These are phyloP conservation scores for Schizopygopsis malacanthus DNA, from an alignment of 2,797 vertebrate species.

Conservation along the genomic window DNA sequence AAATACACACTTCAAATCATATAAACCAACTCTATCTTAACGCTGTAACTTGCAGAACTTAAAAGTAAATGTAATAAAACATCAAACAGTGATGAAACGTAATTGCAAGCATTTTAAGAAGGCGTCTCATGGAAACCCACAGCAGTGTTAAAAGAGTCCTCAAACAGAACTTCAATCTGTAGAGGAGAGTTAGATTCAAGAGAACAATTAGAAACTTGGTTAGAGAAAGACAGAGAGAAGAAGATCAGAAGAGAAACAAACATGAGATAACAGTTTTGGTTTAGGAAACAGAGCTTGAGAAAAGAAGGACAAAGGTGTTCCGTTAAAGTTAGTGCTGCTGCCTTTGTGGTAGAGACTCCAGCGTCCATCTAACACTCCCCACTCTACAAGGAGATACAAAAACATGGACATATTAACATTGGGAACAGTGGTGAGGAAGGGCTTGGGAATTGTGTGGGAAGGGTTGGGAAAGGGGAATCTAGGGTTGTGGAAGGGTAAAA, in stretches of 20 bases:
- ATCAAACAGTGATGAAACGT: background rate
- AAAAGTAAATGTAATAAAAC: background rate
- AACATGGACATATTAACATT: slow-evolving; percentile 78
- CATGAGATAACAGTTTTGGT: slow-evolving; percentile 42
- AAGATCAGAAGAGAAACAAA: slow-evolving; percentile 47
- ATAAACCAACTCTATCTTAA: background rate
- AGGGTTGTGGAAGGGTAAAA: background rate
- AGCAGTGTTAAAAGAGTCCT: slow-evolving; percentile 60
- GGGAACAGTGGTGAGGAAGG: slow-evolving; percentile 62
- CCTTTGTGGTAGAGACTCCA: slow-evolving; percentile 76
- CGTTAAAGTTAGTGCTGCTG: slow-evolving; percentile 75
- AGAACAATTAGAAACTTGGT: slow-evolving; percentile 44
- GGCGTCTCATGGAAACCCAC: slow-evolving; percentile 72
- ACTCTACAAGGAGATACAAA: slow-evolving; percentile 83
- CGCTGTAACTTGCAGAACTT: background rate
- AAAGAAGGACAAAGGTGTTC: slow-evolving; percentile 64
- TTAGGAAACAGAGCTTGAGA: slow-evolving; percentile 49
- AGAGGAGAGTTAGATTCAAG: slow-evolving; percentile 67
- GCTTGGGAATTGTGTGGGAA: slow-evolving; percentile 11
- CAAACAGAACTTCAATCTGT: slow-evolving; percentile 66
- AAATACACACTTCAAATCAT: background rate
- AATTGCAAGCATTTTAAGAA: background rate
- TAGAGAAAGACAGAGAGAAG: slow-evolving; percentile 58
- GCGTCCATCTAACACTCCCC: slow-evolving; percentile 79
- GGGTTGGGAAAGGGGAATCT: background rate